These are phyloP conservation scores for Polyergus mexicanus DNA, from an alignment of 1,140 invertebrate species.

Conservation along the genomic window DNA sequence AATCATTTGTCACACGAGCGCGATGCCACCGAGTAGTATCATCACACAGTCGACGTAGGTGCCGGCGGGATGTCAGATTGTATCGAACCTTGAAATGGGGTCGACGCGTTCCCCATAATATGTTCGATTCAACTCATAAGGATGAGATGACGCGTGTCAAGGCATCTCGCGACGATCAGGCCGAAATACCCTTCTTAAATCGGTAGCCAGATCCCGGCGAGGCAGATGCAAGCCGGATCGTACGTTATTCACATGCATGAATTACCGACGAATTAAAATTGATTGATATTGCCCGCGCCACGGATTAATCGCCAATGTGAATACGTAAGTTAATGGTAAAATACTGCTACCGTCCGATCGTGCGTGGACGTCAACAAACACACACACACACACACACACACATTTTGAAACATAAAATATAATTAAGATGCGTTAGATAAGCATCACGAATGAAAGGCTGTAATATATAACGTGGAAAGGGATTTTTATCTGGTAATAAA, in stretches of 20 bases:
- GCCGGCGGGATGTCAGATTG: conserved; percentile 67
- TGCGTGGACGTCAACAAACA: conserved; percentile 1
- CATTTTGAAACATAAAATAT: conserved; percentile 50
- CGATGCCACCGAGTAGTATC: conserved; percentile 48
- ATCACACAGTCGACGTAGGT: conserved; percentile 28
- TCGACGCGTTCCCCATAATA: conserved; percentile 62
- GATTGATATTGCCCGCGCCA: conserved; percentile 63
- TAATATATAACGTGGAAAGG: conserved; percentile 49
- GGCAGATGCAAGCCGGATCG: conserved; percentile 27
- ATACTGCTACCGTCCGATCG: conserved; percentile 37
- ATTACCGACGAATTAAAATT: conserved; percentile 72
- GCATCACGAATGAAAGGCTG: conserved; percentile 45
- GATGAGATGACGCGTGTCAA: conserved; percentile 56
- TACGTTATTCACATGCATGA: conserved; percentile 29
- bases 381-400: neutral
- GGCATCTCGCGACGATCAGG: conserved; percentile 1
- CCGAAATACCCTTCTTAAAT: conserved; percentile 59
- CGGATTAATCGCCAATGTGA: conserved; percentile 34
- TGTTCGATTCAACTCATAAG: conserved; percentile 52
- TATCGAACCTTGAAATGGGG: conserved; percentile 65
- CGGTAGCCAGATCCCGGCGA: conserved; percentile 25
- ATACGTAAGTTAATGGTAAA: conserved; percentile 34
- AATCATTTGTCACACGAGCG: conserved; percentile 75
- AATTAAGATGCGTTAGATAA: conserved; percentile 61
- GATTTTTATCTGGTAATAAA: conserved; percentile 52